A percentile compares a stretch with the other conserved stretches of the same genome.
phyloP scores from a whole-genome alignment of 2,113 vertebrate genomes.

The Sterrhoptilus dennistouni region DNA sequence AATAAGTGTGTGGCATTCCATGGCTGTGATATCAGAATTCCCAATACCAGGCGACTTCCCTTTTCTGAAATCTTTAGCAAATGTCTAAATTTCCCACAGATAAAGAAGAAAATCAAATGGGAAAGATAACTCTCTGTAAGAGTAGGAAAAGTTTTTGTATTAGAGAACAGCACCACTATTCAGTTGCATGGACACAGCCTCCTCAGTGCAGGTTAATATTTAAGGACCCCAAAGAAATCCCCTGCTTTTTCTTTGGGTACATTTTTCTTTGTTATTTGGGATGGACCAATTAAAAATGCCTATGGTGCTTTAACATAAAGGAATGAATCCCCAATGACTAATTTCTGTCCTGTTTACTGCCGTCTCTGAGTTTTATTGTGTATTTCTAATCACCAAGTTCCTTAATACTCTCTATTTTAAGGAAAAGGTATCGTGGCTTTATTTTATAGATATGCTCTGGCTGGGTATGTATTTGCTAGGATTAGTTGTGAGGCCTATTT shows the following conservation, averaged over 20 bases:
- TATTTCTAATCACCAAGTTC: neutral
- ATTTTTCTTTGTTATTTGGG: neutral
- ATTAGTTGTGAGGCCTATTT: neutral
- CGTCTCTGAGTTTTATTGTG: neutral
- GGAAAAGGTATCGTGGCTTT: neutral
- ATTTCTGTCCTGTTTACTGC: neutral
- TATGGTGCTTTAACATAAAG: neutral
- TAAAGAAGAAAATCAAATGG: neutral
- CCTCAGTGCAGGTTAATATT: neutral
- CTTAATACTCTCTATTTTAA: constrained; percentile 4
- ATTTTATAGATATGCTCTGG: constrained; percentile 4
- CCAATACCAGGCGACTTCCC: neutral
- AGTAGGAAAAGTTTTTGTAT: neutral
- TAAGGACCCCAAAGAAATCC: neutral
- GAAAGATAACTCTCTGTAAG: neutral
- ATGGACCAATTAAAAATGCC: neutral
- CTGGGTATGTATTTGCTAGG: neutral
- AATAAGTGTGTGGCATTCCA: constrained; percentile 54
- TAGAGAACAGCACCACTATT: neutral
- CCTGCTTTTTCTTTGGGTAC: neutral
- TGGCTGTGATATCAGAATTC: constrained; percentile 56
- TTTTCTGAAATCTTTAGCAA: constrained; percentile 15
- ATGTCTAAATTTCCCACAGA: neutral
- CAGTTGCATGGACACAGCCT: neutral
- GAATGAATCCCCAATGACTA: neutral